Base-by-base conservation (phyloP, 2,797 vertebrate genomes). In the Siniperca obscura region DNA sequence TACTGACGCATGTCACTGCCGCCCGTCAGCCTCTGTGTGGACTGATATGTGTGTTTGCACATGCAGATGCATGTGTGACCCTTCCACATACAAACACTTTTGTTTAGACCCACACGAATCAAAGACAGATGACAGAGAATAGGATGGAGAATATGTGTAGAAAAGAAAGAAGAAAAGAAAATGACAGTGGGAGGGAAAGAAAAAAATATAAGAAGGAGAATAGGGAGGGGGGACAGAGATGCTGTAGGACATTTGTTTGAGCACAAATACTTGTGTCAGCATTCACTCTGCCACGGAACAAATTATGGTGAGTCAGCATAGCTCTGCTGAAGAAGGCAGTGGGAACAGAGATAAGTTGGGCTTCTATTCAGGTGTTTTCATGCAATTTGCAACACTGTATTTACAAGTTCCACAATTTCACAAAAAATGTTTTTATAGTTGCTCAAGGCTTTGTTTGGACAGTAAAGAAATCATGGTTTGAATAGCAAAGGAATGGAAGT, bases 211-310 rank as follows among this genome's bases (percentile, higher is more conserved):
- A 52, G 19, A 55, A 57, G 25, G 65, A 53, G 53, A 62, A 13
- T 36, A 65, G 21, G 61, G 30, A 38, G 19, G 50, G 61, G 17
- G 55, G 40, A 22, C 42, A 74, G 72, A 86, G 81, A 80, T 74
- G 81, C 87, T 64, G 42, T 71, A 22, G 84, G 89, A 89, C 74
- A 73, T 87, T 89, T 89, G 71, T 88, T 89, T 74, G 25, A 81
- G 77, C 85, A 83, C 78, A 90, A 90, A 90, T 87, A 85, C 86
- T 84, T 76, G 70, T 81, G 89, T 93, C 93, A 95, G 94, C 95
- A 11, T 81, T 85, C 16, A 1, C 79, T 30, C 19, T 83, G 87
- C 85, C 25, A 46, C 76, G 77, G 70, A 85, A 60, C 68, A 78
- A 65, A 74, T 90, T 87, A 76, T 90, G 92, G 65, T 81, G 94